A percentile compares a stretch with the other conserved stretches of the same genome.
These are phyloP conservation scores for Drosophila maculinotata DNA, from an alignment of 2,888 invertebrate species.

Conservation along the genomic window DNA sequence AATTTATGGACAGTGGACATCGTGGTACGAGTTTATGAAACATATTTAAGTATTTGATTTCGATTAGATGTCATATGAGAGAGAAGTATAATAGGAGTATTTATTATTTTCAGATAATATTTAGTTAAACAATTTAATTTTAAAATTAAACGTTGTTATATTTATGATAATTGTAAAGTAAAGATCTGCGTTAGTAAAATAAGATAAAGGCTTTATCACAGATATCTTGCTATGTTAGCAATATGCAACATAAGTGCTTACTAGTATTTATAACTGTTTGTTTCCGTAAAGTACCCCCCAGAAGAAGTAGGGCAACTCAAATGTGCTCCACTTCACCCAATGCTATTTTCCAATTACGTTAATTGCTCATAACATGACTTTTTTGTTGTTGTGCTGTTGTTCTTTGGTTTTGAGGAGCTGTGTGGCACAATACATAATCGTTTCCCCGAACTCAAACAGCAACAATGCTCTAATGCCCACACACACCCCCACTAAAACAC, in stretches of 20 bases:
- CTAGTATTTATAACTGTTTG: background rate
- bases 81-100: no score
- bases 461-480: conserved; percentile 31
- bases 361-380: conserved; percentile 75
- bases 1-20: no score
- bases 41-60: background rate
- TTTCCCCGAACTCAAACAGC: conserved; percentile 62
- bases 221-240: background rate
- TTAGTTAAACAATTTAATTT: no score
- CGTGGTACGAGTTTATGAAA: no score
- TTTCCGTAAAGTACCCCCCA: background rate
- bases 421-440: conserved; percentile 68
- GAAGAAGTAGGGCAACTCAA: conserved; percentile 38
- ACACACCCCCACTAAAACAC: conserved; percentile 3
- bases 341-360: conserved; percentile 75
- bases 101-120: no score
- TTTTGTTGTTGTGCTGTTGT: conserved; percentile 56
- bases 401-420: conserved; percentile 49
- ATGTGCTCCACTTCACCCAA: conserved; percentile 40
- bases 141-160: no score
- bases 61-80: no score
- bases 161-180: background rate
- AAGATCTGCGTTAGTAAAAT: no score
- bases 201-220: background rate
- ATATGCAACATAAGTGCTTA: background rate